Evolutionary conservation across 1,140 invertebrate species (phyloP).

Genomic region (Zelostemma sp.): DNA sequence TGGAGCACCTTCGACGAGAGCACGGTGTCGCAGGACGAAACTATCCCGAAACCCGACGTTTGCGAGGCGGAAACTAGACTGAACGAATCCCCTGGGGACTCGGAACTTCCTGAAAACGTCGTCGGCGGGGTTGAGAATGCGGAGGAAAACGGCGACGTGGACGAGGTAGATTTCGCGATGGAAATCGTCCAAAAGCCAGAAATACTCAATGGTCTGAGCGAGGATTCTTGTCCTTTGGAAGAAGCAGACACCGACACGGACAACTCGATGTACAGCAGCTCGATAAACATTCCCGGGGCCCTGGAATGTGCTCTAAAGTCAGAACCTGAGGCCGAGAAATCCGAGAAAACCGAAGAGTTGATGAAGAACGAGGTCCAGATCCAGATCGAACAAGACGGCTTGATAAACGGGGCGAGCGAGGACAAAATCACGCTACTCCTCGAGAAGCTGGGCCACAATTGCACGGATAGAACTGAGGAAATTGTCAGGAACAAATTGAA

Average conservation of each 20-base stretch:
- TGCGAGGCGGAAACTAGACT: slow-evolving; percentile 4
- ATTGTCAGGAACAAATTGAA: slow-evolving; percentile 35
- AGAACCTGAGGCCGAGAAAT: too few relatives aligned
- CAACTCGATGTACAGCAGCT: slow-evolving; percentile 57
- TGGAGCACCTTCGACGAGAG: slow-evolving; percentile 64
- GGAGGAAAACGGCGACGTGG: slow-evolving; percentile 1
- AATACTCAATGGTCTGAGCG: background rate
- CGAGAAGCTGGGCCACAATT: slow-evolving; percentile 32
- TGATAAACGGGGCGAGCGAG: slow-evolving; percentile 32
- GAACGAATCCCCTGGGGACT: slow-evolving; percentile 59
- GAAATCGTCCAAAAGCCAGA: background rate
- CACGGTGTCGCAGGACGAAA: slow-evolving; percentile 59
- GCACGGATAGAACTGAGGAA: slow-evolving; percentile 35
- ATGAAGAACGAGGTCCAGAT: slow-evolving; percentile 41
- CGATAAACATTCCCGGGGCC: slow-evolving; percentile 39
- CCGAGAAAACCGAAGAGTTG: slow-evolving; percentile 3
- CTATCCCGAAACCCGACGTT: background rate
- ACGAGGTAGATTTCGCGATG: slow-evolving; percentile 36
- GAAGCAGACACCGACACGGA: slow-evolving; percentile 61
- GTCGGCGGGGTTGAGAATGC: background rate
- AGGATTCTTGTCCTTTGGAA: background rate
- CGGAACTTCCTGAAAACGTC: slow-evolving; percentile 36
- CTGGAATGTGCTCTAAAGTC: slow-evolving; percentile 33
- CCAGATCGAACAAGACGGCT: slow-evolving; percentile 24
- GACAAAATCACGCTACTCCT: slow-evolving; percentile 41